Conservation (phyloP, 2,113 vertebrate species). For the Machaerirhynchus nigripectus region DNA sequence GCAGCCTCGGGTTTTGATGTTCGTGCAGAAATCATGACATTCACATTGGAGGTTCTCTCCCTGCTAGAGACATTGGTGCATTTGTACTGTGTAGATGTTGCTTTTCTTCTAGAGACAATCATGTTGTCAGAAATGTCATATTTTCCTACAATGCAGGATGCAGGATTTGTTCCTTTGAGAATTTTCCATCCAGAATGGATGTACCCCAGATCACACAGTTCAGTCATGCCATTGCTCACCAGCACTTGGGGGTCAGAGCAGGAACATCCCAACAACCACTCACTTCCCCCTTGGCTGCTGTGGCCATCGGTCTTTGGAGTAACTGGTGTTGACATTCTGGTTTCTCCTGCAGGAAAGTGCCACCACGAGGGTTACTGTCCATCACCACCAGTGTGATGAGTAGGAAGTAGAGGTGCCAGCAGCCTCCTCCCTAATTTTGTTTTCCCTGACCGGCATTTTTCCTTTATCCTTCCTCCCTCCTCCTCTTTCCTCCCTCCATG, state of each 20-base stretch:
- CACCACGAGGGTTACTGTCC: background rate
- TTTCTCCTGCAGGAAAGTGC: background rate
- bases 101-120: background rate
- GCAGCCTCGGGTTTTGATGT: background rate
- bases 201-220: rapidly evolving
- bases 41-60: background rate
- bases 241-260: background rate
- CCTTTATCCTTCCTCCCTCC: background rate
- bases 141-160: rapidly evolving
- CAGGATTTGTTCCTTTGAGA: background rate
- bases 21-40: background rate
- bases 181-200: background rate
- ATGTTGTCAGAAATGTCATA: rapidly evolving
- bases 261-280: background rate
- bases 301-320: background rate
- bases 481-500: background rate
- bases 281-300: background rate
- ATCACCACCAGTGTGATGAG: background rate
- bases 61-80: rapidly evolving
- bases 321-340: background rate
- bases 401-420: background rate
- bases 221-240: background rate
- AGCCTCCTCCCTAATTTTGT: background rate
- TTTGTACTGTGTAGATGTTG: background rate
- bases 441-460: background rate